Conservation (phyloP, 2,888 invertebrate genomes). For the Drosophila vallismaia region DNA sequence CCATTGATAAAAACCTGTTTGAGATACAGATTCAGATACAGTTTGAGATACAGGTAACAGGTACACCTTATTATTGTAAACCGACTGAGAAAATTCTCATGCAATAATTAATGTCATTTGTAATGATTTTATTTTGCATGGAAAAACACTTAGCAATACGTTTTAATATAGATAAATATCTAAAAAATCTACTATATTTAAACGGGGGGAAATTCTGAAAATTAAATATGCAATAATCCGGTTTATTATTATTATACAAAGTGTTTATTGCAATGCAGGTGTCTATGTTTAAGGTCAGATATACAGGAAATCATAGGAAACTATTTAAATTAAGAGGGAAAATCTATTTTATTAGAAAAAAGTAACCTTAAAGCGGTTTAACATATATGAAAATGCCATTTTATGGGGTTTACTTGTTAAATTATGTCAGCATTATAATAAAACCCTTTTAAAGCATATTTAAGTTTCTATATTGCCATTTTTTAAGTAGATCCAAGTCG, state of each 20-base stretch:
- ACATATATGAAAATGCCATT: neutral
- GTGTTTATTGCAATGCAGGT: constrained; percentile 7
- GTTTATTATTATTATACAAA: constrained; percentile 8
- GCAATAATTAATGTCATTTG: constrained; percentile 3
- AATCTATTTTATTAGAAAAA: neutral
- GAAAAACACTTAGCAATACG: neutral
- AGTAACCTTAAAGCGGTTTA: too few species aligned
- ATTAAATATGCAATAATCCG: constrained; percentile 14
- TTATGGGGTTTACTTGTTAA: neutral
- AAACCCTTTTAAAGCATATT: constrained; percentile 17
- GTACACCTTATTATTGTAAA: neutral
- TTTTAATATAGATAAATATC: neutral
- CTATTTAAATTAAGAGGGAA: neutral
- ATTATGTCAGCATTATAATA: neutral
- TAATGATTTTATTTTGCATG: neutral
- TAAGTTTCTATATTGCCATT: neutral
- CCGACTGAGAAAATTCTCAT: constrained; percentile 14
- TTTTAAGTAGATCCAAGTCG: neutral
- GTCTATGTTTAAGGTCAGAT: constrained; percentile 6
- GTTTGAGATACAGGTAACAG: neutral
- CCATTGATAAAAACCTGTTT: neutral
- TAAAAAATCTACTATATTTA: neutral
- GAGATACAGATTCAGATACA: neutral
- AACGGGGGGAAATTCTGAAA: constrained; percentile 28
- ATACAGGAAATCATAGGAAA: constrained; percentile 5